These are phyloP conservation scores for Polyergus mexicanus DNA, from an alignment of 1,140 invertebrate genomes.

Conservation along the genomic window DNA sequence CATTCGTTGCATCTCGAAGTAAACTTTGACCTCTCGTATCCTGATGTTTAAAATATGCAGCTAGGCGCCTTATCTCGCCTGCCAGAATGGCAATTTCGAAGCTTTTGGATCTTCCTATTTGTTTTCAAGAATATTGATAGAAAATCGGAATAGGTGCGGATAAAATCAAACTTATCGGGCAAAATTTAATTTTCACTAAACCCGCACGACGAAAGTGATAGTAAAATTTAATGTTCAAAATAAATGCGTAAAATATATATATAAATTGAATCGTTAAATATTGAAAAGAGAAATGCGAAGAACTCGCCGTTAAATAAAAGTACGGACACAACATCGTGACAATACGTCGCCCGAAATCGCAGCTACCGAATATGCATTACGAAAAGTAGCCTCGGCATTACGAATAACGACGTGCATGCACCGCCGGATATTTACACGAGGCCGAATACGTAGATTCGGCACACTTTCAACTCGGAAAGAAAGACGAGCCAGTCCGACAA, in stretches of 20 bases:
- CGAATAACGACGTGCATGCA: constrained; percentile 31
- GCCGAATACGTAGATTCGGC: constrained; percentile 64
- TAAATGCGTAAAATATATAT: constrained; percentile 8
- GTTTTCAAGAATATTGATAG: constrained; percentile 20
- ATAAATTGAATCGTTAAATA: background rate
- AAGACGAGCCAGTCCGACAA: constrained; percentile 71
- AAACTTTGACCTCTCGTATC: constrained; percentile 32
- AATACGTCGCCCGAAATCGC: background rate
- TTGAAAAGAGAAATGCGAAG: background rate
- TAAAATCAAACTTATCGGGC: background rate
- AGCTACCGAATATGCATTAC: constrained; percentile 12
- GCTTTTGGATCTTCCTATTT: constrained; percentile 31
- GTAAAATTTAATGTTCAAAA: constrained; percentile 14
- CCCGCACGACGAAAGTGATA: background rate
- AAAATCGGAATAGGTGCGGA: background rate
- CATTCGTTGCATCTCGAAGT: constrained; percentile 6
- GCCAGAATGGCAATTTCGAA: constrained; percentile 43
- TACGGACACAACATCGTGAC: constrained; percentile 9
- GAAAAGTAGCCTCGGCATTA: background rate
- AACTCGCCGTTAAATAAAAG: constrained; percentile 11
- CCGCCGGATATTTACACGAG: constrained; percentile 58
- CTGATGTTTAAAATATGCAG: constrained; percentile 55
- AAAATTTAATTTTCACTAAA: background rate
- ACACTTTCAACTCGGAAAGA: constrained; percentile 65
- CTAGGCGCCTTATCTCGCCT: background rate